Conservation (phyloP, 2,888 invertebrate genomes). For the Furcula furcula region DNA sequence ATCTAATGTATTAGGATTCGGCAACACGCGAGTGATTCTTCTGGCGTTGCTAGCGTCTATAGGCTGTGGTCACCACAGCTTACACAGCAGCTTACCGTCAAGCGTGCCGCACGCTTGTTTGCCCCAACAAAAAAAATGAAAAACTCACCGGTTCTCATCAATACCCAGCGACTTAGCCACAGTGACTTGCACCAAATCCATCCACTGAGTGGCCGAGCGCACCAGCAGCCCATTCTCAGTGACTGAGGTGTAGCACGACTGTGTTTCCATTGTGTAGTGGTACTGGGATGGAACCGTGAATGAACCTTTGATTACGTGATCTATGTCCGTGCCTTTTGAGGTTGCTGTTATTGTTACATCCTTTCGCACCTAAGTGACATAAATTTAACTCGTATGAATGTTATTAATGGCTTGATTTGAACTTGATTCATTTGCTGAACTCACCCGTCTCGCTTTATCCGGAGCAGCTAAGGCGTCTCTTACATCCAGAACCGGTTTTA, state of each 20-base stretch:
- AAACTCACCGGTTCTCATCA: conserved; percentile 81
- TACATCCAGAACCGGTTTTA: conserved; percentile 64
- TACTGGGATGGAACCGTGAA: conserved; percentile 84
- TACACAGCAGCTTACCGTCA: no score
- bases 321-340: conserved; percentile 58
- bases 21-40: no score
- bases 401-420: no score
- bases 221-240: conserved; percentile 42
- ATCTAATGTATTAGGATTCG: no score
- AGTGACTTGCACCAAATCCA: conserved; percentile 81
- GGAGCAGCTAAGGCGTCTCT: conserved; percentile 75
- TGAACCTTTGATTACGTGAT: conserved; percentile 79
- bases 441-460: conserved; percentile 63
- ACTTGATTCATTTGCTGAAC: conserved; percentile 17
- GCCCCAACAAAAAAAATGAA: no score
- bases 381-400: no score
- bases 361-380: conserved; percentile 52
- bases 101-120: no score
- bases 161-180: conserved; percentile 78
- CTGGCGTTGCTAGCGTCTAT: no score
- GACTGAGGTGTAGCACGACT: conserved; percentile 69
- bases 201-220: conserved; percentile 84
- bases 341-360: conserved; percentile 51
- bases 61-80: no score
- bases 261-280: conserved; percentile 90